Base-by-base conservation (phyloP, 2,888 invertebrate species). In the Sphecodes monilicornis region DNA sequence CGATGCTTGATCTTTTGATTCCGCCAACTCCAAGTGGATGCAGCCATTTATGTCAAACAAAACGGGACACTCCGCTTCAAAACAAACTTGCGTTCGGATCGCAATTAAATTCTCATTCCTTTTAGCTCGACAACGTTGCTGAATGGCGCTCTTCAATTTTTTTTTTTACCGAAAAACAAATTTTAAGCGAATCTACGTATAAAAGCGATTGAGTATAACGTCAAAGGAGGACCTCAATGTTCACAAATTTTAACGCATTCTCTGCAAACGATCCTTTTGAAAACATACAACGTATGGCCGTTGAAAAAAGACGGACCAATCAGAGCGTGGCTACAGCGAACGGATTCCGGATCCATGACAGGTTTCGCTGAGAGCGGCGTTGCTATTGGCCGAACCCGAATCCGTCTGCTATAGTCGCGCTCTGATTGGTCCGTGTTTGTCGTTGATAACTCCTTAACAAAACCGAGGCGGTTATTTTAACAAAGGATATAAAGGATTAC, bases 1-100 rank as follows among this genome's bases (percentile, higher is more conserved):
- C 73, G 83, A 80, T 29, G 78, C 83, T 83, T 79, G 86, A 87
- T 86, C 86, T 87, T 80, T 80, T 85, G 82, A 86, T 85, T 86
- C 82, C 76, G 39, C 69, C 54, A 41, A 50, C 78, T 76, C 32
- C 73, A 43, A 86, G 81, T 78, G 85, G 76, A 78, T 76, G 70
- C 71, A 46, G 69, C 76, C 85, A 76, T 72, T 82, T 78, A 80
- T 60, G 74, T 73, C 32, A 72, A 80, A 79, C 69, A 76, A 78
- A 86, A 78, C 69, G 29, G 1, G 43, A 5, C 69, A 22, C 41
- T 3, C 18, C 29, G 54, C 43, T 32, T 29, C 2, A 26, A 29
- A 72, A 54, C 66, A 68, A 16, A 54, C 29, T 36, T n/a, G 32
- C 13, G 41, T 66, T 66, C 18, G 8, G 3, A 29, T 60, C 16